Evolutionary conservation across 1,140 invertebrate species (phyloP), one percentile per base, ranked within the genome.

Genomic region (Chrysoperla carnea): DNA sequence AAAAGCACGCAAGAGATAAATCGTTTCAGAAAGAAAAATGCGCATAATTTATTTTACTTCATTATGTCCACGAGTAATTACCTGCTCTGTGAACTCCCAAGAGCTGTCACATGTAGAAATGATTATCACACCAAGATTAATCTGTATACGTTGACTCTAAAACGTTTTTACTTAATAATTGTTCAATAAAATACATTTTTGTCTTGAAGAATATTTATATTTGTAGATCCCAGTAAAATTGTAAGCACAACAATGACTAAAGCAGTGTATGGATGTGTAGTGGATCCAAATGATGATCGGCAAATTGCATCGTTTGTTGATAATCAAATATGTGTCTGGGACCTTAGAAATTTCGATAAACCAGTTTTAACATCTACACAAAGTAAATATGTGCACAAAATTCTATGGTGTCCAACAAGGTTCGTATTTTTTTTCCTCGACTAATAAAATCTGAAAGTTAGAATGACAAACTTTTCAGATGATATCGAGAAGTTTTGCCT

Each of bases 401-500:
- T 91, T 28, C 63, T 71, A 37, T 94, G 88, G 88, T 90, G 86
- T 61, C 86, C 88, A 7, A 91, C 86, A n/a, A 79, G 79, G 79
- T 82, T 57, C 55, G 49, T 52, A 36, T 40, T 27, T 35, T 31
- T 40, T n/a, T n/a, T n/a, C n/a, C n/a, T 35, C n/a, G 8, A 12
- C 17, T 43, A 28, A 40, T 37, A 28, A 44, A n/a, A 23, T 17
- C 23, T 40, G 13, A 15, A n/a, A 33, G 13, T 12, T 36, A 41
- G 6, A 39, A 9, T 44, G 12, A 9, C 12, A 8, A 11, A 29
- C 40, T 17, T 15, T 33, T 12, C 7, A 8, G 12, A 14, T 37
- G 7, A 8, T 12, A 12, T 15, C 13, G 12, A 37, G 12, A 7
- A 14, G 6, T 12, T 39, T 39, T 6, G 11, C 28, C 2, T 44